A percentile compares a stretch with the other conserved stretches of the same genome.
These are phyloP conservation scores for Amia ocellicauda DNA, from an alignment of 2,113 vertebrate species.

Conservation along the genomic window DNA sequence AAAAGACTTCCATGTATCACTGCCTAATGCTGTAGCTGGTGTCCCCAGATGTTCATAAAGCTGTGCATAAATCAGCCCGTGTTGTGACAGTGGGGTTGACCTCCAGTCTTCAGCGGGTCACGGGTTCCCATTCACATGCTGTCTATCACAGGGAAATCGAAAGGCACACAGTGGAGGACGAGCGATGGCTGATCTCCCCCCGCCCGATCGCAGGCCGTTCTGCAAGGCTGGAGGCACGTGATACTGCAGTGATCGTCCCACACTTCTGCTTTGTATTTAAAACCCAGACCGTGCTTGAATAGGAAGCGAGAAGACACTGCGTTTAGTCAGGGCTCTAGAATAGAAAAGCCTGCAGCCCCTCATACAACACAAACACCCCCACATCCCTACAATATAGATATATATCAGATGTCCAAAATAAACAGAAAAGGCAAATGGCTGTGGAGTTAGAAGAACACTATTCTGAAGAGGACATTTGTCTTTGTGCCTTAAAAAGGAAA, in stretches of 20 bases:
- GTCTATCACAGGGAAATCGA: conserved; percentile 16
- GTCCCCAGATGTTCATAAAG: conserved; percentile 19
- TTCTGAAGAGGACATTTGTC: no score
- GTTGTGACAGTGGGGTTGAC: conserved; percentile 5
- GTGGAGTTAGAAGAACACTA: no score
- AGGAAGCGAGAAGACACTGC: neutral
- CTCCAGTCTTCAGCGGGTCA: conserved; percentile 14
- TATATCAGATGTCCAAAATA: neutral
- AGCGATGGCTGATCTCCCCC: conserved; percentile 1
- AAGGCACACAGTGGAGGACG: conserved; percentile 12
- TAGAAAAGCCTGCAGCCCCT: neutral
- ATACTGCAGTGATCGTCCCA: neutral
- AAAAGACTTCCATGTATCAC: neutral
- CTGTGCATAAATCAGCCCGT: conserved; percentile 9
- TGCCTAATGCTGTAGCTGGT: conserved; percentile 17
- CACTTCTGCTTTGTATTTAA: neutral
- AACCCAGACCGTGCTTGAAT: neutral
- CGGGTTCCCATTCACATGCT: conserved; percentile 19
- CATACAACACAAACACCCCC: no score
- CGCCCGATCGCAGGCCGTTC: neutral
- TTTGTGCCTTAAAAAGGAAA: no score
- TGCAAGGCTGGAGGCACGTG: neutral
- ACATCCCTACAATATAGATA: no score
- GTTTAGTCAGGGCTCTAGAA: neutral
- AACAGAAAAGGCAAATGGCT: neutral